Base-by-base conservation (phyloP, 2,797 vertebrate genomes). In the Etheostoma nigrum region DNA sequence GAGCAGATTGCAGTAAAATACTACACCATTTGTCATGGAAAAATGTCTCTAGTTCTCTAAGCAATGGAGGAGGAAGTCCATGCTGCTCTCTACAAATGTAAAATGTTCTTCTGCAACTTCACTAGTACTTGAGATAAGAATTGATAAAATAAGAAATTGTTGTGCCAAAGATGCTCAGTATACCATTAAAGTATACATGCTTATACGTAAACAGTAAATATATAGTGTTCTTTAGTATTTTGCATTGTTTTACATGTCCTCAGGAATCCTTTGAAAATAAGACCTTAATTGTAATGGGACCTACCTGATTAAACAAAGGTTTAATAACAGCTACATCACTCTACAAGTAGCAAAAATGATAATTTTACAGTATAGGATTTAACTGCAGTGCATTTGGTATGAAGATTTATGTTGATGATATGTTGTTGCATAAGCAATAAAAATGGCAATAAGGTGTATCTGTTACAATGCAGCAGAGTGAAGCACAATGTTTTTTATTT, bases 1-100 rank as follows among this genome's bases (percentile, higher is more conserved):
- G 70, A 76, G 75, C 65, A 76, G 81, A 67, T 76, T 71, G 62
- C 62, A 48, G 44, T 82, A 44, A 74, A 76, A 86, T 53, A 51
- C 59, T 63, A 54, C 36, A 45, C 30, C 61, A 51, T 69, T 49
- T 18, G 1, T 78, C 72, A 75, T 12, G 12, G 75, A 52, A 23
- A 78, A 74, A 68, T 2, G 19, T 42, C 53, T 74, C 68, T n/a
- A 30, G 76, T 75, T 53, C 36, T 85, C 44, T 76, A 55, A 70
- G 78, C 0, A 10, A 51, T 54, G 45, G 61, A 78, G 55, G 62
- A 75, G 42, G 44, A 65, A 86, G 76, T 78, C 68, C 65, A 55
- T 67, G 75, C 54, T 16, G 62, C 33, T 75, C 48, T 76, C 55
- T 45, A 44, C 60, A 68, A 71, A 14, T 55, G 21, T 47, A 6